phyloP scores from a whole-genome alignment of 1,140 invertebrate genomes.

The Caenorhabditis brenneri region DNA sequence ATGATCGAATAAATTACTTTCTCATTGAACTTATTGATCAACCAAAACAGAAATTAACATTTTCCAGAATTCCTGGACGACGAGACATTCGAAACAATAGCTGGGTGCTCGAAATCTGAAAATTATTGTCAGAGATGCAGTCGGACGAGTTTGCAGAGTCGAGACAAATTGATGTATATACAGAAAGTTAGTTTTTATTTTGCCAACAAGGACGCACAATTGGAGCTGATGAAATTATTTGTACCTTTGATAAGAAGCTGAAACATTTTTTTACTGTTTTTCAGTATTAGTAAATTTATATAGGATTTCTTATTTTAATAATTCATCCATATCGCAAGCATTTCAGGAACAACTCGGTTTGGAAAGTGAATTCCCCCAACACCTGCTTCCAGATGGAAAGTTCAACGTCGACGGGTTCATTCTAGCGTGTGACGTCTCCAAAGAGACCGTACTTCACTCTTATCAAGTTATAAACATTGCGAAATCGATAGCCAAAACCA shows the following conservation, averaged over 20 bases:
- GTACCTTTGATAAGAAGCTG: background rate
- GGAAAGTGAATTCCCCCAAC: slow-evolving; percentile 93
- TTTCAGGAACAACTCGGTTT: slow-evolving; percentile 73
- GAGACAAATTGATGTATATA: slow-evolving; percentile 66
- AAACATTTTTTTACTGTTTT: background rate
- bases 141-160: slow-evolving; percentile 58
- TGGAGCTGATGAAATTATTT: no score
- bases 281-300: no score
- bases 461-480: slow-evolving; percentile 69
- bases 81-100: slow-evolving; percentile 95
- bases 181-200: slow-evolving; percentile 56
- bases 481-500: slow-evolving; percentile 74
- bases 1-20: no score
- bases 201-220: no score
- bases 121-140: slow-evolving; percentile 84
- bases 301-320: no score
- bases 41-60: no score
- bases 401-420: slow-evolving; percentile 92
- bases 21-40: no score
- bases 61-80: slow-evolving; percentile 90
- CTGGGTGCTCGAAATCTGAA: slow-evolving; percentile 80
- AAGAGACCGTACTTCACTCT: slow-evolving; percentile 73
- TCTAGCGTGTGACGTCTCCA: slow-evolving; percentile 92
- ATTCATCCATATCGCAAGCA: background rate
- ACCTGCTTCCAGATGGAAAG: slow-evolving; percentile 88